Base-by-base conservation (phyloP, 2,797 vertebrate genomes). In the Melanotaenia parkinsoni region DNA sequence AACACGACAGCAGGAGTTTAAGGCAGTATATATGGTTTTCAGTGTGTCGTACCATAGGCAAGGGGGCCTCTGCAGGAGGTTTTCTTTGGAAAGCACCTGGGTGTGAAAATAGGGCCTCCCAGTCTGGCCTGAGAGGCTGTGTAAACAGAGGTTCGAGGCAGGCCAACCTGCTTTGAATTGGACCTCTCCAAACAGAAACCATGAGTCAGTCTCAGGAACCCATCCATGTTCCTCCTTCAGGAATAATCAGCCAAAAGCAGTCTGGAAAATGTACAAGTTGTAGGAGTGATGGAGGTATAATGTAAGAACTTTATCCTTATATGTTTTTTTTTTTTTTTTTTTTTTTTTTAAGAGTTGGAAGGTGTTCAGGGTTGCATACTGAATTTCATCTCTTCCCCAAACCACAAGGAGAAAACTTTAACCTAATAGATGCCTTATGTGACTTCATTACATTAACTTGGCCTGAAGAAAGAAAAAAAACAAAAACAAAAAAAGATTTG, bases 21-120 rank as follows among this genome's bases (percentile, higher is more conserved):
- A 89, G 79, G 84, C 82, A 70, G 81, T 85, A 72, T 90, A 88
- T 87, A 90, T 90, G 85, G 84, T 81, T 91, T 91, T 84, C 86
- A 87, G 76, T 91, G 86, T 85, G 76, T 79, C 77, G 82, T 86
- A 90, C 86, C 84, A 82, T 73, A 82, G 77, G 83, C 77, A 72
- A 71, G 87, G 89, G 86, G 89, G 89, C 89, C 91, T 88, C 84
- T 82, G 80, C 86, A 79, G 88, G 84, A 91, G 89, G 90, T 94
- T 92, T 94, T 92, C 91, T 92, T 94, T 91, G 91, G 92, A 93
- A 92, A 89, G 90, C 86, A 91, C 89, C 89, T 92, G 90, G 92
- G 93, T 94, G 90, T 92, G 90, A 92, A 92, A 93, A 90, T 87
- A 89, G 88, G 88, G 91, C 91, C 93, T 90, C 91, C 86, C 87